Conservation (phyloP, 2,888 invertebrate species). For the Leptura quadrifasciata region DNA sequence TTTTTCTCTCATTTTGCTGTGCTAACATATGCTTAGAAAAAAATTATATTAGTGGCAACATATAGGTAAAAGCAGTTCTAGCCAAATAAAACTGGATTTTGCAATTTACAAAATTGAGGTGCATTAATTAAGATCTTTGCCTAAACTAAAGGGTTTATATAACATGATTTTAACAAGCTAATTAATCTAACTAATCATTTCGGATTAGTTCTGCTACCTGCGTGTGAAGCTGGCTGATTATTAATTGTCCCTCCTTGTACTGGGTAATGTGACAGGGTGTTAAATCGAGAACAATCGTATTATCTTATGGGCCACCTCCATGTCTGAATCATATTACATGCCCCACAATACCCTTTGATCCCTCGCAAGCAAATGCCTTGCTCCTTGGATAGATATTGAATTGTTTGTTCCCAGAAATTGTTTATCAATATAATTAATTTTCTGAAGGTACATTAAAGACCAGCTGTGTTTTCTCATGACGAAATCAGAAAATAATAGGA, state of each 20-base stretch:
- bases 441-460: background rate
- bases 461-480: background rate
- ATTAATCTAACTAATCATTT: slow-evolving; percentile 40
- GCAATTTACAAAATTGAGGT: background rate
- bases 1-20: no score
- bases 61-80: no score
- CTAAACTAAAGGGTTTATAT: slow-evolving; percentile 19
- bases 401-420: slow-evolving; percentile 4
- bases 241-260: slow-evolving; percentile 52
- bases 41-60: no score
- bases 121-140: background rate
- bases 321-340: slow-evolving; percentile 37
- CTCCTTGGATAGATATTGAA: slow-evolving; percentile 17
- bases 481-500: no score
- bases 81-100: no score
- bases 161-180: slow-evolving; percentile 25
- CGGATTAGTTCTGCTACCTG: slow-evolving; percentile 43
- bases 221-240: slow-evolving; percentile 50
- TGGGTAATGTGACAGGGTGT: slow-evolving; percentile 53
- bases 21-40: no score
- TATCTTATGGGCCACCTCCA: slow-evolving; percentile 34
- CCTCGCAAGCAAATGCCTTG: slow-evolving; percentile 18
- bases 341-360: slow-evolving; percentile 35
- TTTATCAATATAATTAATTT: slow-evolving; percentile 2
- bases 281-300: slow-evolving; percentile 53